Conservation (phyloP, 2,113 vertebrate genomes). For the Psittacula cyanocephala region DNA sequence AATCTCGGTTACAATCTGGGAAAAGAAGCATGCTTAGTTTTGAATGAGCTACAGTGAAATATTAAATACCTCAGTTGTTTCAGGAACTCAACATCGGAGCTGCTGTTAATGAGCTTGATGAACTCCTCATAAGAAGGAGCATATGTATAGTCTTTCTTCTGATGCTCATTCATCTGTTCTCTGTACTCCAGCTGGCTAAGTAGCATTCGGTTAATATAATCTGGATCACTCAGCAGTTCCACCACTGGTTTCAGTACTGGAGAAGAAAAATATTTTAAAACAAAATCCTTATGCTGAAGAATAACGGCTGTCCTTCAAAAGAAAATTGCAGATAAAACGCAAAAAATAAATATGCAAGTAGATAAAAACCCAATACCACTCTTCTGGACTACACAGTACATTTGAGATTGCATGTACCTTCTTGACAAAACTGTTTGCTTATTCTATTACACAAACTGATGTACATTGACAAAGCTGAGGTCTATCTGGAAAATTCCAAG, state of each 20-base stretch:
- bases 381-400: background rate
- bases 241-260: constrained; percentile 93
- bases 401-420: background rate
- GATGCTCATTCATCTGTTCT: constrained; percentile 92
- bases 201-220: constrained; percentile 95
- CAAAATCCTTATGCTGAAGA: background rate
- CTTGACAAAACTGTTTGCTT: background rate
- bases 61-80: constrained; percentile 91
- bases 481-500: background rate
- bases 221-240: constrained; percentile 93
- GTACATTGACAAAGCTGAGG: background rate
- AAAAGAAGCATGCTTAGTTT: background rate
- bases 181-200: constrained; percentile 92
- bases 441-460: background rate
- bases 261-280: constrained; percentile 46
- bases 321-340: background rate
- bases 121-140: constrained; percentile 98
- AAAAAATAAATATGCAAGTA: background rate
- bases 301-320: background rate
- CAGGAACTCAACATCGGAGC: constrained; percentile 92
- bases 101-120: constrained; percentile 96
- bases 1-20: background rate
- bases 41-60: background rate
- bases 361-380: background rate
- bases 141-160: constrained; percentile 97